phyloP scores from a whole-genome alignment of 2,797 vertebrate genomes.

The Aplochiton taeniatus region DNA sequence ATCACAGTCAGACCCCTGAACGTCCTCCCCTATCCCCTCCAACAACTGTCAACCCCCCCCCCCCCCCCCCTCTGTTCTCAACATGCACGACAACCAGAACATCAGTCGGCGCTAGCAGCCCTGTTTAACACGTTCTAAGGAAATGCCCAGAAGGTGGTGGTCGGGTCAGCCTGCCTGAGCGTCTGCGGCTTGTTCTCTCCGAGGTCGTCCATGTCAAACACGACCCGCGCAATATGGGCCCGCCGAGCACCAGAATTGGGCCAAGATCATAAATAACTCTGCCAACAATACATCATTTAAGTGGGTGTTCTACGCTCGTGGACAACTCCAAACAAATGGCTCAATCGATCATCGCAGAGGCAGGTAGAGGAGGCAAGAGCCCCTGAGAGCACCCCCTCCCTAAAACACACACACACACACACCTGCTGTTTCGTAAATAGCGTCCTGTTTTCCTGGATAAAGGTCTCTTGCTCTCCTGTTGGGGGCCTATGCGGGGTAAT shows the following conservation, averaged over 20 bases:
- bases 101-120: slow-evolving; percentile 30
- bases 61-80: slow-evolving; percentile 24
- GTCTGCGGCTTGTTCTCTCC: slow-evolving; percentile 73
- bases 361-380: slow-evolving; percentile 54
- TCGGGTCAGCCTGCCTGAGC: slow-evolving; percentile 59
- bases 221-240: slow-evolving; percentile 64
- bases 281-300: slow-evolving; percentile 76
- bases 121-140: slow-evolving; percentile 57
- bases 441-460: slow-evolving; percentile 59
- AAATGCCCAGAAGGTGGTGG: slow-evolving; percentile 57
- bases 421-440: slow-evolving; percentile 61
- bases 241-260: slow-evolving; percentile 52
- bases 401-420: slow-evolving; percentile 30
- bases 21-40: slow-evolving; percentile 25
- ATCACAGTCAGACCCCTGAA: slow-evolving; percentile 46
- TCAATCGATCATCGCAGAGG: slow-evolving; percentile 74
- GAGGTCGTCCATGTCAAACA: slow-evolving; percentile 76
- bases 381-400: slow-evolving; percentile 51
- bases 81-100: slow-evolving; percentile 36
- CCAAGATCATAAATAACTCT: slow-evolving; percentile 77
- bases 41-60: slow-evolving; percentile 48
- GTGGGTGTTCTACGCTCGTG: slow-evolving; percentile 73
- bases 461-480: slow-evolving; percentile 35
- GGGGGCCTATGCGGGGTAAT: slow-evolving; percentile 56
- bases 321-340: slow-evolving; percentile 80